These are phyloP conservation scores for Florisuga fusca DNA, from an alignment of 2,797 vertebrate species.

Conservation along the genomic window DNA sequence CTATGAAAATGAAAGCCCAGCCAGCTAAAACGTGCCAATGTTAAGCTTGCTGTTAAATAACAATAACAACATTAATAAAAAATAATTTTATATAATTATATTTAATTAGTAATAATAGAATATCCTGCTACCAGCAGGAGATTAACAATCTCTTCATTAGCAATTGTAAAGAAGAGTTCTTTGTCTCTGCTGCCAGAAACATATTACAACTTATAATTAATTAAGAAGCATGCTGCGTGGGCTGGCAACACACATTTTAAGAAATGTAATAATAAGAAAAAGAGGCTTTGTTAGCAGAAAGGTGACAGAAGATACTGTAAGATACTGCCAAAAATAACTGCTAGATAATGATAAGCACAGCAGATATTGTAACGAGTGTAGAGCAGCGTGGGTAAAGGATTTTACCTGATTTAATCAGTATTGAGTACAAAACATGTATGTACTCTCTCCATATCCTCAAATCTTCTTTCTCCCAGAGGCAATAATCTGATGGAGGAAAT, in stretches of 20 bases:
- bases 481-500: constrained; percentile 19
- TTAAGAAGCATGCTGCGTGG: constrained; percentile 29
- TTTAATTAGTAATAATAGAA: constrained; percentile 4
- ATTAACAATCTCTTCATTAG: neutral
- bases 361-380: neutral
- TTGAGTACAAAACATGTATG: neutral
- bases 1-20: neutral
- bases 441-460: neutral
- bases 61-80: constrained; percentile 9
- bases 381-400: neutral
- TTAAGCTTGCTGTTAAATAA: neutral
- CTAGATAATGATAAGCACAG: neutral
- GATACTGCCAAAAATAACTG: neutral
- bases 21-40: neutral
- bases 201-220: constrained; percentile 49
- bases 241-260: constrained; percentile 13
- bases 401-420: constrained; percentile 30
- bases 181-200: constrained; percentile 34
- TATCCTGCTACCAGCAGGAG: neutral
- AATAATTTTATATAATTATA: neutral
- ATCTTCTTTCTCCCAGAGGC: neutral
- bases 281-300: constrained; percentile 20
- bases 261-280: constrained; percentile 29
- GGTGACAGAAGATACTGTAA: constrained; percentile 14
- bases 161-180: neutral